A percentile compares a stretch with the other conserved stretches of the same genome.
Evolutionary conservation across 2,797 vertebrate genomes (phyloP).

Genomic region (Oryzias sinensis): DNA sequence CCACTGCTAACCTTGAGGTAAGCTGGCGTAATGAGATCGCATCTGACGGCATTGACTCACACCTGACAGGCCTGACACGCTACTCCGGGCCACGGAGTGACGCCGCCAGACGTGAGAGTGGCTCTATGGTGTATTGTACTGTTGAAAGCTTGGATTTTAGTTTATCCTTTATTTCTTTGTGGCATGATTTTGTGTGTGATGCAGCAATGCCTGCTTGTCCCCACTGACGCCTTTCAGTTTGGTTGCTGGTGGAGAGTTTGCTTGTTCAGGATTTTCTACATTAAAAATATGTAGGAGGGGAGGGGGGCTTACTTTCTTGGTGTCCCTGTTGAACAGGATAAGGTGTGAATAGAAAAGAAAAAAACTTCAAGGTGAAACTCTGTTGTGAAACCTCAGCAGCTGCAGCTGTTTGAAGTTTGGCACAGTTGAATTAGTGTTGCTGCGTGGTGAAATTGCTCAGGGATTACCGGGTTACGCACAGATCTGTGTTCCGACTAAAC

Average conservation of each 20-base stretch:
- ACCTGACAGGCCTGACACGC: constrained; percentile 70
- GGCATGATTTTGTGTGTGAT: too few species aligned
- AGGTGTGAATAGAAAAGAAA: too few species aligned
- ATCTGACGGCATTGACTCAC: constrained; percentile 74
- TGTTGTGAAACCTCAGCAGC: constrained; percentile 18
- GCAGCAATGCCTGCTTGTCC: too few species aligned
- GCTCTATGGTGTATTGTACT: constrained; percentile 22
- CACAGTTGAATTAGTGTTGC: constrained; percentile 10
- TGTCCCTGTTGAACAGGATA: too few species aligned
- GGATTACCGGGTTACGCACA: constrained; percentile 1
- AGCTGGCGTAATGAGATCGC: constrained; percentile 77
- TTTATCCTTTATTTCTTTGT: constrained; percentile 14
- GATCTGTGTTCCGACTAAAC: constrained; percentile 5
- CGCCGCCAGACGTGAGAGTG: constrained; percentile 22
- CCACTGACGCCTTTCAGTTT: too few species aligned
- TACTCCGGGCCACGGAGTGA: constrained; percentile 36
- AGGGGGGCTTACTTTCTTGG: too few species aligned
- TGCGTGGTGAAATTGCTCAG: not conserved
- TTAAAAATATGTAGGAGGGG: too few species aligned
- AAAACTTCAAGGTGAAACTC: constrained; percentile 3
- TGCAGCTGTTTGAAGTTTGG: constrained; percentile 10
- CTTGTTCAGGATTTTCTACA: too few species aligned
- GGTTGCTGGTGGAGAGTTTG: too few species aligned
- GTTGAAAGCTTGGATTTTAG: constrained; percentile 12
- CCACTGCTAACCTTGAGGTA: constrained; percentile 75